Conservation (phyloP, 2,888 invertebrate genomes). For the Melinopterus prodromus region DNA sequence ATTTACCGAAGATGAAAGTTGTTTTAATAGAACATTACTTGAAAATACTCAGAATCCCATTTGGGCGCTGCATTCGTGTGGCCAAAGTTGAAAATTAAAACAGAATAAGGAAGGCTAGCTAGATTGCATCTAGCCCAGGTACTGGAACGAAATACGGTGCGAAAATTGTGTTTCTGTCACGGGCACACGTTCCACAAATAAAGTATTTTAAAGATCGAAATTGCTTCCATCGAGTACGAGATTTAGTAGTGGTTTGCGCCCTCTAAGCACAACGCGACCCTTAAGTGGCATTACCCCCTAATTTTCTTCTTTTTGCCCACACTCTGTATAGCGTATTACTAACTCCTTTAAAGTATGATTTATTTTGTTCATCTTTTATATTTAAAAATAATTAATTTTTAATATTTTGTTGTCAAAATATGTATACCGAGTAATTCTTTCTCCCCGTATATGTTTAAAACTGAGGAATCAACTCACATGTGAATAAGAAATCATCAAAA, state of each 20-base stretch:
- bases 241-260: not conserved
- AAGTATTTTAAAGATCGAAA: not conserved
- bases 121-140: not conserved
- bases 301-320: not conserved
- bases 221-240: not conserved
- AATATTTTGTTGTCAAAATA: no score
- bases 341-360: no score
- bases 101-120: not conserved
- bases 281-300: not conserved
- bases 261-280: not conserved
- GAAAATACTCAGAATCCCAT: not conserved
- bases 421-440: no score
- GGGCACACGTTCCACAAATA: not conserved
- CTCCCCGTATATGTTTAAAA: no score
- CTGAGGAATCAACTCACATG: no score
- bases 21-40: not conserved
- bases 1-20: not conserved
- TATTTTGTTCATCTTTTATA: no score
- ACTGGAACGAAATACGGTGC: not conserved
- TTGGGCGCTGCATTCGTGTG: not conserved
- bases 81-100: not conserved
- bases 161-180: conserved; percentile 4
- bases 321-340: not conserved
- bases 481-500: no score
- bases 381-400: no score